Percentiles rank a stretch among this genome's conserved stretches.
phyloP scores from a whole-genome alignment of 2,888 invertebrate genomes.

The Euclidia mi region DNA sequence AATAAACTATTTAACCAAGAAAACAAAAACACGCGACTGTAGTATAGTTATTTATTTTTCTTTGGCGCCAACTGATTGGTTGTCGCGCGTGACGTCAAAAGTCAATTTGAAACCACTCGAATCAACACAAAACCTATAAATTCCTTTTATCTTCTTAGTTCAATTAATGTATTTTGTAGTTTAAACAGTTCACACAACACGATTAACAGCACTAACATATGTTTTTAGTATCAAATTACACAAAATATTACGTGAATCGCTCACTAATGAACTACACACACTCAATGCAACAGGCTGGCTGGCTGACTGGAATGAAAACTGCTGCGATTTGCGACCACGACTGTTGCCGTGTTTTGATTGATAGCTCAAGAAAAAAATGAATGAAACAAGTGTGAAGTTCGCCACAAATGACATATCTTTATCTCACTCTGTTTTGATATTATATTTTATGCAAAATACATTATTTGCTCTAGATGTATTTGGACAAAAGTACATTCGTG shows the following conservation, averaged over 20 bases:
- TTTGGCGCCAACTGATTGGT: slow-evolving; percentile 82
- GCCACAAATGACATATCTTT: slow-evolving; percentile 35
- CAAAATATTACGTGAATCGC: slow-evolving; percentile 43
- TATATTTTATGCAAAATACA: background rate
- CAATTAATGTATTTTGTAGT: slow-evolving; percentile 51
- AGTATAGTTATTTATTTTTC: slow-evolving; percentile 57
- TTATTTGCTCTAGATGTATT: too few relatives aligned
- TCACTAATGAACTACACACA: slow-evolving; percentile 29
- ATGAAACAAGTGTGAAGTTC: slow-evolving; percentile 70
- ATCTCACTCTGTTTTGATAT: slow-evolving; percentile 47
- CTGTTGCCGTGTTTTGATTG: slow-evolving; percentile 65
- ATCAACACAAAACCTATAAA: slow-evolving; percentile 70
- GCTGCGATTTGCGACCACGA: slow-evolving; percentile 59
- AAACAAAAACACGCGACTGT: slow-evolving; percentile 68
- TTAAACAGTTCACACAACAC: slow-evolving; percentile 70
- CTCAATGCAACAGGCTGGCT: slow-evolving; percentile 62
- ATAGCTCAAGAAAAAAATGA: slow-evolving; percentile 56
- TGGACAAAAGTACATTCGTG: background rate
- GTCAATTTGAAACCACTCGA: slow-evolving; percentile 82
- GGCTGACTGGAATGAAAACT: slow-evolving; percentile 66
- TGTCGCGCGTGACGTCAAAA: slow-evolving; percentile 83
- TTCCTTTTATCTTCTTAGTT: slow-evolving; percentile 47
- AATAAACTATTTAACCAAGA: slow-evolving; percentile 63
- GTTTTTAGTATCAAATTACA: slow-evolving; percentile 51
- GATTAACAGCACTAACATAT: slow-evolving; percentile 50